These are phyloP conservation scores for Fistularia tabacaria DNA, from an alignment of 2,797 vertebrate genomes.

Conservation along the genomic window DNA sequence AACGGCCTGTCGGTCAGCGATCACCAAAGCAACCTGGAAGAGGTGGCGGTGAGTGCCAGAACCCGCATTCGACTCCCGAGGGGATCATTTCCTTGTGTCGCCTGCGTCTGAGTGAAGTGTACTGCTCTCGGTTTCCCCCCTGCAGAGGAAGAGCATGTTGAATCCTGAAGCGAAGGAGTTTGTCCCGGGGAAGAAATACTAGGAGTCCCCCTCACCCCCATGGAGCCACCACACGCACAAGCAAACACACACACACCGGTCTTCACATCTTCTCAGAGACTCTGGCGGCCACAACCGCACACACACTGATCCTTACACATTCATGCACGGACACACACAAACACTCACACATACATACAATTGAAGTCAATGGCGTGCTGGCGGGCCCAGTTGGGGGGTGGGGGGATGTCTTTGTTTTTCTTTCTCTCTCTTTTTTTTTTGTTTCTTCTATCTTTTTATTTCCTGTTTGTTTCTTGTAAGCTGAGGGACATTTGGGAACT, in stretches of 20 bases:
- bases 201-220: constrained; percentile 76
- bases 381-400: constrained; percentile 71
- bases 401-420: constrained; percentile 61
- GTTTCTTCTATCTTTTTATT: constrained; percentile 73
- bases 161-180: constrained; percentile 99
- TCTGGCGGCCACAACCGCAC: constrained; percentile 62
- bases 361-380: constrained; percentile 60
- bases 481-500: constrained; percentile 59
- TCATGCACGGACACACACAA: constrained; percentile 32
- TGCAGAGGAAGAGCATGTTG: constrained; percentile 95
- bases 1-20: constrained; percentile 84
- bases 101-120: background rate
- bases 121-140: background rate
- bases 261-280: constrained; percentile 70
- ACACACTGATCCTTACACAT: constrained; percentile 48
- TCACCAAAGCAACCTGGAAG: constrained; percentile 78
- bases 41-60: constrained; percentile 85
- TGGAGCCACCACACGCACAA: constrained; percentile 63
- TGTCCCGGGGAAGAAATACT: constrained; percentile 96
- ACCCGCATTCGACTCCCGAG: background rate
- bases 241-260: constrained; percentile 49
- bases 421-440: constrained; percentile 28
- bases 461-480: constrained; percentile 74
- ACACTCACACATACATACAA: constrained; percentile 33
- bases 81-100: background rate